A percentile compares a stretch with the other conserved stretches of the same genome.
phyloP scores from a whole-genome alignment of 2,888 invertebrate species.

The Stegophylla sp. region DNA sequence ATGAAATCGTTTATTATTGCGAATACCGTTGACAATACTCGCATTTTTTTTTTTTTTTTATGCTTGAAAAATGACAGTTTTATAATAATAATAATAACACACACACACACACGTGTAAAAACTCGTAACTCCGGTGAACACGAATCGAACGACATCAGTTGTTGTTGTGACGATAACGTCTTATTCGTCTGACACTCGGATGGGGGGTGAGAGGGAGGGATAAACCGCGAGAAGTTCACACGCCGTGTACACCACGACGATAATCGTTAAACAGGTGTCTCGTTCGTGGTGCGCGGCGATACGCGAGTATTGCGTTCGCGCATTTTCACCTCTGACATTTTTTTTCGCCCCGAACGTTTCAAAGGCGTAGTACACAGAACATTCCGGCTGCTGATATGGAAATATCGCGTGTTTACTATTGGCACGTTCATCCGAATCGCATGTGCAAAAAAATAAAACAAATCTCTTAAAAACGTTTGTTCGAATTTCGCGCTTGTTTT shows the following conservation, averaged over 20 bases:
- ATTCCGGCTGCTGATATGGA: background rate
- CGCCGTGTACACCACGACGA: background rate
- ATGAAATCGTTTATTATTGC: too few species aligned
- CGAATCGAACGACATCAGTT: background rate
- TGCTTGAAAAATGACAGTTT: too few species aligned
- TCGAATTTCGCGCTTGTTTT: too few species aligned
- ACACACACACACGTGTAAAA: too few species aligned
- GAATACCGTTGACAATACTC: too few species aligned
- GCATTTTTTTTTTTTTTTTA: too few species aligned
- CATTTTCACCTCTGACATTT: slow-evolving; percentile 30
- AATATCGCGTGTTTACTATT: background rate
- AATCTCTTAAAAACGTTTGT: too few species aligned
- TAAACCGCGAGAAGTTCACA: slow-evolving; percentile 32
- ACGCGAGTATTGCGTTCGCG: background rate
- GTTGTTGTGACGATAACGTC: slow-evolving; percentile 18
- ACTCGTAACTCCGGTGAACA: background rate
- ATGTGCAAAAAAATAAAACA: too few species aligned
- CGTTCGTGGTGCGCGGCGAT: background rate
- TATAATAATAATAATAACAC: too few species aligned
- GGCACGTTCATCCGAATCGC: too few species aligned
- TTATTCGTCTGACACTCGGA: background rate
- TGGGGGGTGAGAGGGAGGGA: background rate
- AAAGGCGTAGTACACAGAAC: too few species aligned
- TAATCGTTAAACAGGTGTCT: slow-evolving; percentile 32
- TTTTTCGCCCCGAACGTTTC: background rate